A percentile compares a stretch with the other conserved stretches of the same genome.
phyloP scores from a whole-genome alignment of 2,797 vertebrate genomes.

The Psittacula echo region DNA sequence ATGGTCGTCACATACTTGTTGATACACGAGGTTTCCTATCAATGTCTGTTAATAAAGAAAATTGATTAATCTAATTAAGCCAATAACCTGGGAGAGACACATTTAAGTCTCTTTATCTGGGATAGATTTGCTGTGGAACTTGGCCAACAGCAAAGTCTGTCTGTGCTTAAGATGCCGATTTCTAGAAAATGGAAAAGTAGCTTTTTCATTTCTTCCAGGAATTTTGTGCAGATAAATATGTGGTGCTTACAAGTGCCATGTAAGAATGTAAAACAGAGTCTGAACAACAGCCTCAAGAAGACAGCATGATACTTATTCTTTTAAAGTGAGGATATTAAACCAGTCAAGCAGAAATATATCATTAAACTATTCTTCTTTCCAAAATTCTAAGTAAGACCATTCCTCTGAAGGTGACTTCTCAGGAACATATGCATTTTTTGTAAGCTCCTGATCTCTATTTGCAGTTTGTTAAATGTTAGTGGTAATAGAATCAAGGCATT shows the following conservation, averaged over 20 bases:
- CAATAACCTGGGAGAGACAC: neutral
- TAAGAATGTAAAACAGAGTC: neutral
- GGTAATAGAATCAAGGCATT: conserved; percentile 8
- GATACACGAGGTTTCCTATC: neutral
- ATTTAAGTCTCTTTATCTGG: neutral
- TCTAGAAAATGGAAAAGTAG: neutral
- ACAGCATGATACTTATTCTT: neutral
- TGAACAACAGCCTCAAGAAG: conserved; percentile 18
- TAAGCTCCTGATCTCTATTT: neutral
- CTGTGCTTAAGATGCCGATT: neutral
- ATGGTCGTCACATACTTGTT: neutral
- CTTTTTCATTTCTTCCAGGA: neutral
- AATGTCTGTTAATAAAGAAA: neutral
- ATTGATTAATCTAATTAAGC: neutral
- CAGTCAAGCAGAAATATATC: conserved; percentile 24
- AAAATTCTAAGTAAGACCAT: neutral
- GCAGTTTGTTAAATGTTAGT: conserved; percentile 16
- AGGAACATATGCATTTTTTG: neutral
- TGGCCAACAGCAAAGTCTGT: neutral
- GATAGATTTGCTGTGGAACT: neutral
- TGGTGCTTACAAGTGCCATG: neutral
- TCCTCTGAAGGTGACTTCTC: conserved; percentile 47
- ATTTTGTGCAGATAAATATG: conserved; percentile 4
- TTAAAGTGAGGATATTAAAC: conserved; percentile 44
- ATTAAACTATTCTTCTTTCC: conserved; percentile 9